Evolutionary conservation across 2,888 invertebrate species (phyloP).

Genomic region (Diarsia dahlii): DNA sequence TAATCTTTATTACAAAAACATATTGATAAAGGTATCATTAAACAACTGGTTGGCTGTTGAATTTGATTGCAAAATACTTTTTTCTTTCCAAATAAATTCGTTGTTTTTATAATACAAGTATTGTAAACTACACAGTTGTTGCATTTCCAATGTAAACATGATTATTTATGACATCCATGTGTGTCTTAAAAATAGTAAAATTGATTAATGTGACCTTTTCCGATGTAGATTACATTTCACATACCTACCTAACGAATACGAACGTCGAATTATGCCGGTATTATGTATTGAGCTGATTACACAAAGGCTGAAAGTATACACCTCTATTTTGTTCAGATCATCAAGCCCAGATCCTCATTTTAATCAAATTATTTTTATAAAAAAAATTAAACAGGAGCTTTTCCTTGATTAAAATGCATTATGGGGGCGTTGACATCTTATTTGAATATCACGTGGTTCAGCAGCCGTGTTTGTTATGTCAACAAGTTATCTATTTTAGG

Average conservation of each 20-base stretch:
- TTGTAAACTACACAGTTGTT: conserved; percentile 26
- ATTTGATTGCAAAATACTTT: background rate
- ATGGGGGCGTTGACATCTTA: conserved; percentile 56
- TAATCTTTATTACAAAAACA: background rate
- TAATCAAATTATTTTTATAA: too few species aligned
- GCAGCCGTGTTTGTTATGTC: conserved; percentile 31
- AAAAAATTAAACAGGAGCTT: too few species aligned
- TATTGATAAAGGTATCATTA: too few species aligned
- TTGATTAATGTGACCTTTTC: conserved; percentile 22
- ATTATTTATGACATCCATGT: conserved; percentile 14
- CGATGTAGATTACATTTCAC: background rate
- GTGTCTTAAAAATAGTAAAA: background rate
- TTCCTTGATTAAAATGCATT: background rate
- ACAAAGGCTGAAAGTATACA: background rate
- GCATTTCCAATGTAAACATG: conserved; percentile 41
- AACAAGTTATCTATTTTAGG: conserved; percentile 52
- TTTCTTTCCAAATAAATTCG: background rate
- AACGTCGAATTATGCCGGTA: too few species aligned
- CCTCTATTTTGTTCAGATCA: background rate
- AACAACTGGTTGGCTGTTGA: background rate
- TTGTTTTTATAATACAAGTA: background rate
- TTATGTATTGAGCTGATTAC: background rate
- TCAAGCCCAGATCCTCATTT: too few species aligned
- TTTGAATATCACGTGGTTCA: conserved; percentile 35
- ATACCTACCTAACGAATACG: background rate